Percentiles rank a stretch among this genome's conserved stretches.
phyloP scores from a whole-genome alignment of 2,888 invertebrate species.

The Gasteruption jaculator region DNA sequence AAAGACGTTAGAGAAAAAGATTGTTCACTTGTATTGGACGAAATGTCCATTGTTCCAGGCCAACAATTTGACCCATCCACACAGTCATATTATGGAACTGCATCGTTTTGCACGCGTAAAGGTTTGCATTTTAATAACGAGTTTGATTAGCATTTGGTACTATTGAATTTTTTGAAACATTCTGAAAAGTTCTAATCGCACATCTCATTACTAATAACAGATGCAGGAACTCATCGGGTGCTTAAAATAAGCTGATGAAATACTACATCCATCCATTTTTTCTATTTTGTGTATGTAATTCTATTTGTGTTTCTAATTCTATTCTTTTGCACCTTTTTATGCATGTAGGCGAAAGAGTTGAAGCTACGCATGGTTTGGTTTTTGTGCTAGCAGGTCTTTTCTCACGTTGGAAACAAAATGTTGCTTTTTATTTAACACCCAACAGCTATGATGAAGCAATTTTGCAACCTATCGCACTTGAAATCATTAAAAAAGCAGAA shows the following conservation, averaged over 20 bases:
- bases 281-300: too few relatives aligned
- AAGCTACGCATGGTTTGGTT: slow-evolving; percentile 14
- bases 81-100: slow-evolving; percentile 9
- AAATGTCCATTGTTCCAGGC: slow-evolving; percentile 13
- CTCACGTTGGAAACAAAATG: slow-evolving; percentile 8
- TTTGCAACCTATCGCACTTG: slow-evolving; percentile 5
- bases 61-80: slow-evolving; percentile 10
- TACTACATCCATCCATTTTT: too few relatives aligned
- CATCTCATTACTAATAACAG: too few relatives aligned
- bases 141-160: too few relatives aligned
- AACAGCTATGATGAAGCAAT: not conserved
- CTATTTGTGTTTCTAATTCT: too few relatives aligned
- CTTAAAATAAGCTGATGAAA: too few relatives aligned
- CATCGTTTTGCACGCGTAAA: too few relatives aligned
- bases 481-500: slow-evolving; percentile 12
- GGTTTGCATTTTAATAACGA: too few relatives aligned
- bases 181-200: too few relatives aligned
- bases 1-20: slow-evolving; percentile 10
- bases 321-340: too few relatives aligned
- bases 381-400: slow-evolving; percentile 16
- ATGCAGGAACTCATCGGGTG: too few relatives aligned
- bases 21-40: slow-evolving; percentile 12
- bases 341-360: slow-evolving; percentile 4
- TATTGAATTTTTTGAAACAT: too few relatives aligned
- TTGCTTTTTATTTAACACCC: slow-evolving; percentile 6